Evolutionary conservation across 2,797 vertebrate species (phyloP).

Genomic region (Erithacus rubecula): DNA sequence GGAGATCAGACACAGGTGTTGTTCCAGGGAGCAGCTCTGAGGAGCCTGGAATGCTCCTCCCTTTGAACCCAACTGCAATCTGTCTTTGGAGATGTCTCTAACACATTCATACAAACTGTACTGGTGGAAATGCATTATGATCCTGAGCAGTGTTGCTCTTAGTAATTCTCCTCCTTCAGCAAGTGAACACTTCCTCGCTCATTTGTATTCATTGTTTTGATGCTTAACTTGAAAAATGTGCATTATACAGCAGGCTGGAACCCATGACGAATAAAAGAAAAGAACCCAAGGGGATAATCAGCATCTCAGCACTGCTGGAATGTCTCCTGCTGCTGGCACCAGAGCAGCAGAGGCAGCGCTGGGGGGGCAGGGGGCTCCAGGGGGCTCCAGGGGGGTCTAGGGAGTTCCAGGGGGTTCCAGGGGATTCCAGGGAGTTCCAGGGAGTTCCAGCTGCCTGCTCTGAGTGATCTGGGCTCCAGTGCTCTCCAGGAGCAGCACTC

Average conservation of each 20-base stretch:
- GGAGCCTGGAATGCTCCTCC: slow-evolving; percentile 14
- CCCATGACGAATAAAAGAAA: slow-evolving; percentile 11
- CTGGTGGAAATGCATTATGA: slow-evolving; percentile 28
- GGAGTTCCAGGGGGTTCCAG: neutral
- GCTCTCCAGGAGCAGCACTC: accelerated
- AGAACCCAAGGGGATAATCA: slow-evolving; percentile 56
- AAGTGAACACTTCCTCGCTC: neutral
- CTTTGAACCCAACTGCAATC: slow-evolving; percentile 35
- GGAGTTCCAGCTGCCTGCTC: neutral
- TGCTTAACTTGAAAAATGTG: slow-evolving; percentile 54
- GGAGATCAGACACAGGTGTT: neutral
- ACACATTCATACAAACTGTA: slow-evolving; percentile 27
- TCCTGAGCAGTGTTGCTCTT: neutral
- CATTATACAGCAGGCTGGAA: slow-evolving; percentile 39
- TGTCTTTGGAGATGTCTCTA: slow-evolving; percentile 45
- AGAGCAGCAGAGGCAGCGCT: neutral
- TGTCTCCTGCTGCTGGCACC: slow-evolving; percentile 29
- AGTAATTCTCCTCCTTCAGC: slow-evolving; percentile 37
- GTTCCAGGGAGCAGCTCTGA: neutral
- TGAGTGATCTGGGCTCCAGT: accelerated
- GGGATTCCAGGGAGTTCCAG: too few species aligned
- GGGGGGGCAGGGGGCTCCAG: neutral
- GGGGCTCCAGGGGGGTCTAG: neutral
- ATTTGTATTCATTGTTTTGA: slow-evolving; percentile 64
- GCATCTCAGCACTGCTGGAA: neutral